Evolutionary conservation across 2,797 vertebrate genomes (phyloP), one percentile per base, ranked within the genome.

Genomic region (Chromis chromis): DNA sequence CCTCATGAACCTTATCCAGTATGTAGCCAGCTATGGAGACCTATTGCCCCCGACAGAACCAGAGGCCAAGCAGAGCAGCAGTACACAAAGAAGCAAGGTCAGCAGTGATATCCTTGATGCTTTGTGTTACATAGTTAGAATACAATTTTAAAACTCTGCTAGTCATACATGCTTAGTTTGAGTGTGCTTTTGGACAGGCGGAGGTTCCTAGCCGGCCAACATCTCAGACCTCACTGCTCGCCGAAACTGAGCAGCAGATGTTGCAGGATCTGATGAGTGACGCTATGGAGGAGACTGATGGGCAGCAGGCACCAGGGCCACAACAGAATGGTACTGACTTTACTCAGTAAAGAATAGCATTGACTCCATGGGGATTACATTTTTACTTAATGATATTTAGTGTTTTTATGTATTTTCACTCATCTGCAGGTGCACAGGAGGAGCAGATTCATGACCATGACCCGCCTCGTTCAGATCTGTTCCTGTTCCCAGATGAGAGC

Each of bases 1-100:
- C 0, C 92, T 99, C 10, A 99, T 99, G 98, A 99, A 99, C 84
- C 97, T 99, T 22, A 98, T 99, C 81, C 98, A 99, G 56, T 99
- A 99, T 66, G 93, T 99, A 13, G 98, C 98, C 57, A 98, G 96
- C 90, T 99, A 99, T 0, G 98, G 98, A 65, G 98, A 99, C 89
- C 83, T 99, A 12, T 86, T 96, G 52, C 94, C 94, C 1, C 95
- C 97, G 0, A 1, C 86, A 68, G 95, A 94, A 76, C 88, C 84
- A 3, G 96, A 96, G 39, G 40, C 89, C 60, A 95, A 95, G 53
- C 91, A 91, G 88, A 90, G 88, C 72, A 85, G 90, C 68, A 76
- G 89, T 14, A 89, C 93, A 65, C 95, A 95, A 65, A 96, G 93
- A 90, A 83, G 90, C 59, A 96, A 96, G 97, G 98, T 98, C 88